Conservation (phyloP, 1,140 invertebrate species). For the Procambarus clarkii region DNA sequence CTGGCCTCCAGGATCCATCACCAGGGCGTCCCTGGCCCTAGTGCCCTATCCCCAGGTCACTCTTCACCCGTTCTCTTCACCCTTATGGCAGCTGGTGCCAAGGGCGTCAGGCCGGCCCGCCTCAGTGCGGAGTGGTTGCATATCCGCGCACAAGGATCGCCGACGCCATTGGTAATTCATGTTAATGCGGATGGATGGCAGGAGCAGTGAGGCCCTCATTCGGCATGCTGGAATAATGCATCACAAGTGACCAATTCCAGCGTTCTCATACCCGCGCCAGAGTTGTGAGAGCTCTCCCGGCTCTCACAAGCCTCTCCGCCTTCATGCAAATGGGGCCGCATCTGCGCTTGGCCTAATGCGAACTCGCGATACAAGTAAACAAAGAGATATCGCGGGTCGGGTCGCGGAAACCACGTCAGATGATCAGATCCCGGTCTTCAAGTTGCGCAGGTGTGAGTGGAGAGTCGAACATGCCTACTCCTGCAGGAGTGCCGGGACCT, state of each 20-base stretch:
- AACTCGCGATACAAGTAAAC: background rate
- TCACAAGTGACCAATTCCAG: slow-evolving; percentile 26
- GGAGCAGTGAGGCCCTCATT: background rate
- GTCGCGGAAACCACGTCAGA: background rate
- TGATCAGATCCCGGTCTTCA: background rate
- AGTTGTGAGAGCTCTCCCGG: slow-evolving; percentile 1
- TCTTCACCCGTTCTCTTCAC: background rate
- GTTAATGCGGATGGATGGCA: slow-evolving; percentile 40
- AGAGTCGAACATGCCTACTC: background rate
- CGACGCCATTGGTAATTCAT: slow-evolving; percentile 52
- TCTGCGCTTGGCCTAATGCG: background rate
- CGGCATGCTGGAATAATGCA: slow-evolving; percentile 47
- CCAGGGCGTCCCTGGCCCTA: background rate
- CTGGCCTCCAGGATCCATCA: slow-evolving; percentile 28
- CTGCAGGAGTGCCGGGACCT: background rate
- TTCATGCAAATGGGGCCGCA: slow-evolving; percentile 22
- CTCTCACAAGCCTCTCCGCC: slow-evolving; percentile 12
- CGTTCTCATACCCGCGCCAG: slow-evolving; percentile 2
- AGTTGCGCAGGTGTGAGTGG: background rate
- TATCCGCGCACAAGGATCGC: background rate
- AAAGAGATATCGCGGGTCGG: background rate
- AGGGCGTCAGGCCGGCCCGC: slow-evolving; percentile 5
- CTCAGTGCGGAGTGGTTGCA: background rate
- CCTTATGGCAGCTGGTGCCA: background rate
- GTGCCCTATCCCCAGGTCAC: too few species aligned